Evolutionary conservation across 2,113 vertebrate genomes (phyloP), one percentile per base, ranked within the genome.

Genomic region (Apaloderma vittatum): DNA sequence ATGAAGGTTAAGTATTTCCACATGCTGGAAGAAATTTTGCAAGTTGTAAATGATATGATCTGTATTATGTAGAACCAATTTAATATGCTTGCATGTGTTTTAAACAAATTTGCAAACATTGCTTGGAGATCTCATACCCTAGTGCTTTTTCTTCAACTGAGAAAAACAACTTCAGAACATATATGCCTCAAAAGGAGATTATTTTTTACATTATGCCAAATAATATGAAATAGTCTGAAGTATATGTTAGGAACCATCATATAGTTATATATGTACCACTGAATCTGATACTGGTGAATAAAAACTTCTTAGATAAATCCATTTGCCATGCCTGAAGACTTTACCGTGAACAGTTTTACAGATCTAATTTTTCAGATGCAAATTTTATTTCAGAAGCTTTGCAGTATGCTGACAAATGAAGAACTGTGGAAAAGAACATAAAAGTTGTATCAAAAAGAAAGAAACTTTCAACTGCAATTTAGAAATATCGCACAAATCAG

Each of bases 331-430:
- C 88, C 95, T 96, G 89, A 89, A 98, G 83, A 92, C 95, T 96
- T 96, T 88, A 89, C 37, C 27, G 85, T 91, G 94, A 97, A 90
- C 58, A 66, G 86, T 95, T 97, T 97, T 95, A 93, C 91, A 82
- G 97, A 95, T 96, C 92, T 98, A 72, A 82, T 97, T 98, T 97
- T 97, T 98, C 92, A 97, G 66, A 93, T 93, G 78, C 91, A 78
- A 96, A 73, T 96, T 93, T 97, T 95, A 97, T 96, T 98, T 97
- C 52, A 81, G 80, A 94, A 85, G 89, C 63, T 97, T 95, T 88
- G 91, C 30, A 86, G 30, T 83, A 37, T 93, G 75, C 78, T 92
- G 93, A 77, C 58, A 95, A 96, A 96, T 95, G 89, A 97, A 93
- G 79, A 93, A 94, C 74, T 71, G 57, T 51, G 49, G 67, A 71